phyloP scores from a whole-genome alignment of 2,113 vertebrate genomes.

The Craseonycteris thonglongyai region DNA sequence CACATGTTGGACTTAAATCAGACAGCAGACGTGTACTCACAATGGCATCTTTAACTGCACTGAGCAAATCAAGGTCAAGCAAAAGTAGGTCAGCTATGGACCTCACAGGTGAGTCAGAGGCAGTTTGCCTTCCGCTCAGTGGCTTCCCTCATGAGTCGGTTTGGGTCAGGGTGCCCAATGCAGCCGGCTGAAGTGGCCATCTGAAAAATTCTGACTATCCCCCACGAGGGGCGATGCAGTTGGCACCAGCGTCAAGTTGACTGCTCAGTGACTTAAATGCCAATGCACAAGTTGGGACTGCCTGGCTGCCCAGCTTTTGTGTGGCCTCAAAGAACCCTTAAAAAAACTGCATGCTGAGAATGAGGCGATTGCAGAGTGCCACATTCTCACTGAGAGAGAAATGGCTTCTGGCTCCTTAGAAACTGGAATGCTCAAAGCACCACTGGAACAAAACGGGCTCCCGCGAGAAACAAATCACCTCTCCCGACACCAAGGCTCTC shows the following conservation, averaged over 20 bases:
- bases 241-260: background rate
- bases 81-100: conserved; percentile 76
- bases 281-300: background rate
- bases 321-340: background rate
- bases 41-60: conserved; percentile 38
- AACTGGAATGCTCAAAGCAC: background rate
- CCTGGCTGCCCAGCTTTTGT: background rate
- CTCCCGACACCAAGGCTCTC: background rate
- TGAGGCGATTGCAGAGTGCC: background rate
- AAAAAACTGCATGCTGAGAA: background rate
- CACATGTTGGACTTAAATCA: conserved; percentile 69
- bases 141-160: background rate
- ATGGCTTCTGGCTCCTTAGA: conserved; percentile 36
- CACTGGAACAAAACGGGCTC: background rate
- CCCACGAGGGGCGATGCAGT: rapidly evolving
- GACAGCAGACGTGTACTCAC: conserved; percentile 30
- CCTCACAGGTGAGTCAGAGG: conserved; percentile 40
- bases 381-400: background rate
- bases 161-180: background rate
- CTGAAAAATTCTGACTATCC: background rate
- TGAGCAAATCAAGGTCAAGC: conserved; percentile 80
- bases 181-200: background rate
- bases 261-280: background rate
- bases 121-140: background rate
- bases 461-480: background rate